Percentiles rank a stretch among this genome's conserved stretches.
These are phyloP conservation scores for Osmerus eperlanus DNA, from an alignment of 2,113 vertebrate species.

Conservation along the genomic window DNA sequence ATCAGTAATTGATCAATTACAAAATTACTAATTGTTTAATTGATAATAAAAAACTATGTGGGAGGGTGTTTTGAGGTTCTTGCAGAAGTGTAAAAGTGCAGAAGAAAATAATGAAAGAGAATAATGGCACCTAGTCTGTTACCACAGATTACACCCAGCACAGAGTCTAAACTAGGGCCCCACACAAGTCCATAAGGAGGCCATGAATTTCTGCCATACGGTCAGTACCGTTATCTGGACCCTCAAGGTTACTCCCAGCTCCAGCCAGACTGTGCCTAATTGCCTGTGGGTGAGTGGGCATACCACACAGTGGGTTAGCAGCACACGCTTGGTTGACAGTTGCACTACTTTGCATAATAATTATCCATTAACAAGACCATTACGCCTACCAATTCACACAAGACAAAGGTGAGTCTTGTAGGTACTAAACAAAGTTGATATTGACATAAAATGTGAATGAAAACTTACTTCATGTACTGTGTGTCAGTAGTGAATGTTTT, in stretches of 20 bases:
- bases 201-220: too few species aligned
- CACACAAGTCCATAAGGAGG: neutral
- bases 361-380: neutral
- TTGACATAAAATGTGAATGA: neutral
- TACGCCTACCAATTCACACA: neutral
- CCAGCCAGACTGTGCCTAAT: neutral
- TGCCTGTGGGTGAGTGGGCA: neutral
- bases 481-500: neutral
- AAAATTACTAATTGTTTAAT: too few species aligned
- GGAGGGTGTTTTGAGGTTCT: too few species aligned
- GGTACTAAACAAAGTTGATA: too few species aligned
- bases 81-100: too few species aligned
- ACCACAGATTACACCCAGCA: neutral
- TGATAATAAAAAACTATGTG: too few species aligned
- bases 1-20: too few species aligned
- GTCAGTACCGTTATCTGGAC: neutral
- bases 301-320: neutral
- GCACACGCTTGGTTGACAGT: neutral
- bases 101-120: too few species aligned
- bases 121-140: too few species aligned
- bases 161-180: neutral
- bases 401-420: too few species aligned
- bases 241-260: neutral
- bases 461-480: neutral
- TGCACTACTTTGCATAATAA: neutral